Evolutionary conservation across 2,797 vertebrate species (phyloP).

Genomic region (Lerista edwardsae): DNA sequence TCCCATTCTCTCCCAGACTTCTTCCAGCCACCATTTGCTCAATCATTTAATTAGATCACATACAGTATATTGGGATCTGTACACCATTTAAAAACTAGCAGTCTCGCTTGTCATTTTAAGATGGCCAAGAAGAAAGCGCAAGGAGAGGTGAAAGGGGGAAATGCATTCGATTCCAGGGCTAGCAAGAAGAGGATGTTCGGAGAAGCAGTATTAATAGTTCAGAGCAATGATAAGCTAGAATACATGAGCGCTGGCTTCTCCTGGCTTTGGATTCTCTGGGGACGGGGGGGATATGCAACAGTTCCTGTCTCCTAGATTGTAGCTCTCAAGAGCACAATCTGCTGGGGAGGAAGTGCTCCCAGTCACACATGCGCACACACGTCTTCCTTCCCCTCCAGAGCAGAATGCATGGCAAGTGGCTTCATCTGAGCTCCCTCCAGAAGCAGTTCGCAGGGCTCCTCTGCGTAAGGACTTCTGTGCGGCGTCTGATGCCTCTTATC

Average conservation of each 20-base stretch:
- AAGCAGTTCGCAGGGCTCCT: neutral
- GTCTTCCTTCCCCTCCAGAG: neutral
- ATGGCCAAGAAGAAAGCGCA: neutral
- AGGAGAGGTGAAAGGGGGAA: neutral
- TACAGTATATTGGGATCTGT: neutral
- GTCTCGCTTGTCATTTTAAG: neutral
- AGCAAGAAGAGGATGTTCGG: neutral
- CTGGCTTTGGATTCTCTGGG: neutral
- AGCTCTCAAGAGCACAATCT: too few relatives aligned
- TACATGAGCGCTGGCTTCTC: neutral
- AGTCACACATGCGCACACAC: neutral
- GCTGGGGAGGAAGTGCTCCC: neutral
- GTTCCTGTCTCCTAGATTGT: neutral
- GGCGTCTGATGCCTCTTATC: neutral
- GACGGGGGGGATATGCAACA: neutral
- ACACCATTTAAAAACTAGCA: neutral
- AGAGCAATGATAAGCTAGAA: neutral
- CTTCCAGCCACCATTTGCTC: neutral
- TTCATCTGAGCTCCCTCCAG: neutral
- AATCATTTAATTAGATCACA: neutral
- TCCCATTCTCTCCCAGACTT: neutral
- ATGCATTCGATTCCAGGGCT: neutral
- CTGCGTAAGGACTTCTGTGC: neutral
- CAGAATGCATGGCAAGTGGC: neutral
- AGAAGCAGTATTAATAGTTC: neutral